Base-by-base conservation (phyloP, 1,140 invertebrate species). In the Pachypeltis micranthus region DNA sequence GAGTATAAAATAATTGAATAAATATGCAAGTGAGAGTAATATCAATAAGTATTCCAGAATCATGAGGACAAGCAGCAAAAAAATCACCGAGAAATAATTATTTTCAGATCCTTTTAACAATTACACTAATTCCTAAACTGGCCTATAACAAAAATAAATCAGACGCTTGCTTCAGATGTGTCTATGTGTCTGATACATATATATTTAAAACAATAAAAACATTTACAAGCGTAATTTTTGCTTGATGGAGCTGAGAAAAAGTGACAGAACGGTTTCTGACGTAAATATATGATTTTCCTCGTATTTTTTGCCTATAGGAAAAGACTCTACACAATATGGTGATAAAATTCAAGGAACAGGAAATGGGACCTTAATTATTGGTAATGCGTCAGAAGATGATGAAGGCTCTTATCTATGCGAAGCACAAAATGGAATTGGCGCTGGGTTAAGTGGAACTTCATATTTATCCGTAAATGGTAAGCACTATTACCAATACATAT, bases 371-470 rank as follows among this genome's bases (percentile, higher is more conserved):
- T 51, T 61, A 4, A 2, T 61, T 7, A 64, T 66, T 14, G 55
- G 16, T 2, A 47, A 14, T 34, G 56, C 64, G 2, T 24, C 62
- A 55, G 68, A 76, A 70, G 64, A 66, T 51, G 57, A 83, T 70
- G 74, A 79, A 63, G 80, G 80, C 1, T 74, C 75, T 61, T 83
- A 81, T 69, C 68, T 82, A 24, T 83, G 81, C 69, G 76, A 80
- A 65, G 78, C 80, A 0, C 73, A 72, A 62, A 83, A 83, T 67
- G 74, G 76, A 2, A 77, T 83, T 26, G 78, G 78, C 14, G 72
- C 74, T 27, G 77, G 75, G 0, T 73, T 82, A 59, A 81, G 80
- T 67, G 80, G 80, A 73, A 74, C 80, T n/a, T 71, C 81, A 14
- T 71, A 70, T 57, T 71, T 83, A 4, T 73, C 71, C 7, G 79